phyloP scores from a whole-genome alignment of 2,113 vertebrate genomes.

The Onychostruthus taczanowskii region DNA sequence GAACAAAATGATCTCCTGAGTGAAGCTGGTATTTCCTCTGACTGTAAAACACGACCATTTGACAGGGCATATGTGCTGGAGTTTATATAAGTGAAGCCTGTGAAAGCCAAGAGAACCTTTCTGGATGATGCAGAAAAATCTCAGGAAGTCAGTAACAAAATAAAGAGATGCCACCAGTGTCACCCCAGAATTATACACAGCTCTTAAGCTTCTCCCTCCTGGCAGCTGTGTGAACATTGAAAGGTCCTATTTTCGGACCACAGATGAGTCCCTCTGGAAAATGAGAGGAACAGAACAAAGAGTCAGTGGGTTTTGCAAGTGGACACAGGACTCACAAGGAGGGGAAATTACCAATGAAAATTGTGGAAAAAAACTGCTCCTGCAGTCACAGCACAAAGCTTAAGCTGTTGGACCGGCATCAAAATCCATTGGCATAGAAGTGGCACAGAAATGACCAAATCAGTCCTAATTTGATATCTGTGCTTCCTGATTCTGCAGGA shows the following conservation, averaged over 20 bases:
- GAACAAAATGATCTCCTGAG: not conserved
- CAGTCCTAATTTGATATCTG: fast-evolving
- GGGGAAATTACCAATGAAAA: not conserved
- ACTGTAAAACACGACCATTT: not conserved
- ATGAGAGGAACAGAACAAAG: not conserved
- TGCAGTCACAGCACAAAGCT: not conserved
- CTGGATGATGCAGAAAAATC: not conserved
- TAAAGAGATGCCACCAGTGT: not conserved
- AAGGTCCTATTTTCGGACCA: not conserved
- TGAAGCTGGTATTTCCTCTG: not conserved
- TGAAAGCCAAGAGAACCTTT: not conserved
- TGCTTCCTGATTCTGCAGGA: not conserved
- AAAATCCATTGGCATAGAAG: not conserved
- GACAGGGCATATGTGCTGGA: not conserved
- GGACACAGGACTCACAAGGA: not conserved
- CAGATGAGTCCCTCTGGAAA: not conserved
- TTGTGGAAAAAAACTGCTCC: not conserved
- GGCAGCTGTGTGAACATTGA: not conserved
- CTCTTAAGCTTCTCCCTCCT: not conserved
- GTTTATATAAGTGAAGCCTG: not conserved
- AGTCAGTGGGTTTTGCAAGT: not conserved
- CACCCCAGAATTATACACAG: not conserved
- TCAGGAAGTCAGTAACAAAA: not conserved
- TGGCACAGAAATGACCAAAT: not conserved
- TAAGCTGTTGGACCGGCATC: not conserved